Evolutionary conservation across 2,113 vertebrate genomes (phyloP).

Genomic region (Bubo blakistoni): DNA sequence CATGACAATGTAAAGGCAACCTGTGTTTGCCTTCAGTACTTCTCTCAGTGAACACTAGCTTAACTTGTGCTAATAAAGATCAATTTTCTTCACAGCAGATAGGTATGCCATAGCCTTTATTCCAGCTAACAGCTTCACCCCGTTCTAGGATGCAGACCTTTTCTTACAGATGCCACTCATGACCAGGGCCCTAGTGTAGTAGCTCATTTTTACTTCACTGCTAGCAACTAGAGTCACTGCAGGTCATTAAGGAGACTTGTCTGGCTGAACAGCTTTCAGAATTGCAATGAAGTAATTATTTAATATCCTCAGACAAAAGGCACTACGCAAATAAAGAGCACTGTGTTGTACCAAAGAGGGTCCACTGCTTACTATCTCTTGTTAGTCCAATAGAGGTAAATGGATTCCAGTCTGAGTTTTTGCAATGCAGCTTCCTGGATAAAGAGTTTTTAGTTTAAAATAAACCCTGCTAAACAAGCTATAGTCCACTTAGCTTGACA

Average conservation of each 20-base stretch:
- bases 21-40: background rate
- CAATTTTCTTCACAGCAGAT: background rate
- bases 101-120: background rate
- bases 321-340: slow-evolving; percentile 11
- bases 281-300: background rate
- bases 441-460: background rate
- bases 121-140: background rate
- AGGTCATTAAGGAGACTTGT: slow-evolving; percentile 8
- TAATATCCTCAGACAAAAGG: background rate
- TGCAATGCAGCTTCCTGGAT: background rate
- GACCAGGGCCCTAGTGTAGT: background rate
- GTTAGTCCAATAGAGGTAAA: background rate
- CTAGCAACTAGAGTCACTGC: background rate
- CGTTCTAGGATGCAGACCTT: background rate
- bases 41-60: background rate
- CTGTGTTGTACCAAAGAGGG: background rate
- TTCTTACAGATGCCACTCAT: slow-evolving; percentile 5
- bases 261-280: slow-evolving; percentile 12
- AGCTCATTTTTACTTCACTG: slow-evolving; percentile 8
- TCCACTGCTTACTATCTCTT: background rate
- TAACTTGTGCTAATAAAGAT: background rate
- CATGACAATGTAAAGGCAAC: background rate
- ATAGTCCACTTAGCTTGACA: background rate
- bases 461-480: background rate
- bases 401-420: background rate